phyloP scores from a whole-genome alignment of 2,113 vertebrate genomes.

The Hystrix cristata region DNA sequence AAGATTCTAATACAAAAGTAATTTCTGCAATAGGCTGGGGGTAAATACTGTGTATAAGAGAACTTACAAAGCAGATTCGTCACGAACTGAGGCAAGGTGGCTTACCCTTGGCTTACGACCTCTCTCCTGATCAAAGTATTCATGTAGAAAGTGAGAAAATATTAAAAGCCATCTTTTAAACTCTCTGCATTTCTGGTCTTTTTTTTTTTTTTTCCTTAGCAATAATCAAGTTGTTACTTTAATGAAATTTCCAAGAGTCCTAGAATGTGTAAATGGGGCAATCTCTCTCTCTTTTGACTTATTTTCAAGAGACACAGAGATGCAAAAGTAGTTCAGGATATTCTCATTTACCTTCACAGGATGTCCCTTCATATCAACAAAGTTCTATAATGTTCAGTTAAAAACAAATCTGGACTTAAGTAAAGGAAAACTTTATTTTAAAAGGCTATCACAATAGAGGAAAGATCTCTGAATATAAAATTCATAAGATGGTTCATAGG shows the following conservation, averaged over 20 bases:
- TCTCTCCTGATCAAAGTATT: not conserved
- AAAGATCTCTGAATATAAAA: not conserved
- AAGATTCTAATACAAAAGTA: not conserved
- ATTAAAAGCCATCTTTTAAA: not conserved
- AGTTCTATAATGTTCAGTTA: not conserved
- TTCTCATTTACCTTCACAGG: not conserved
- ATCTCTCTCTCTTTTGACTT: not conserved
- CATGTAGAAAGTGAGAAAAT: not conserved
- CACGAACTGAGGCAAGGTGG: not conserved
- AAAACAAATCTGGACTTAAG: not conserved
- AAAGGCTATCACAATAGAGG: not conserved
- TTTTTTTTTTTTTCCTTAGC: not conserved
- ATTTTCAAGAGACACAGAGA: not conserved
- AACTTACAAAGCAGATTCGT: not conserved
- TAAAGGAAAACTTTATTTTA: not conserved
- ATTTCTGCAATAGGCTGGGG: not conserved
- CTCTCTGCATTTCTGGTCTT: not conserved
- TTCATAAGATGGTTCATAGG: not conserved
- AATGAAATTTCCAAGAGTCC: not conserved
- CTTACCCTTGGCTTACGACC: not conserved
- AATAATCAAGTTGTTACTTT: not conserved
- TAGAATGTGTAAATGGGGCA: not conserved
- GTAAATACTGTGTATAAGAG: not conserved
- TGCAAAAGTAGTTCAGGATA: not conserved
- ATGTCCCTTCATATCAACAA: not conserved